A percentile compares a stretch with the other conserved stretches of the same genome.
phyloP scores from a whole-genome alignment of 2,113 vertebrate genomes.

The Alces alces region DNA sequence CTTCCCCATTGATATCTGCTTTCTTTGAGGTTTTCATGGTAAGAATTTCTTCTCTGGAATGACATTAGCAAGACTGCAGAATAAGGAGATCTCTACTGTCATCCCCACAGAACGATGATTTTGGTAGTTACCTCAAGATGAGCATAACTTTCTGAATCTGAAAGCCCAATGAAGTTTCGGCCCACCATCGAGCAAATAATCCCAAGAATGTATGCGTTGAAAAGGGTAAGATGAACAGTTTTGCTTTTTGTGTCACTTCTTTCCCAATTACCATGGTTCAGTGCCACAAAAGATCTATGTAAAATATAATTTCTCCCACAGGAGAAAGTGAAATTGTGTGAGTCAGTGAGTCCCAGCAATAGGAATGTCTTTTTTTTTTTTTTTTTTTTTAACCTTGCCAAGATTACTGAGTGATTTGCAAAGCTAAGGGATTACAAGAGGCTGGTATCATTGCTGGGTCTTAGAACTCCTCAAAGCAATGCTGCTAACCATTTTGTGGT shows the following conservation, averaged over 20 bases:
- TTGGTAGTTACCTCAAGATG: background rate
- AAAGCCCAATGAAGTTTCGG: background rate
- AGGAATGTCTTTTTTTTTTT: background rate
- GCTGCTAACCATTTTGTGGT: background rate
- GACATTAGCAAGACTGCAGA: background rate
- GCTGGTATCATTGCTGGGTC: background rate
- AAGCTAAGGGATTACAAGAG: background rate
- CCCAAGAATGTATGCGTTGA: background rate
- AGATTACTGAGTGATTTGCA: background rate
- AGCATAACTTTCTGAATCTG: background rate
- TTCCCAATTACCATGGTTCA: background rate
- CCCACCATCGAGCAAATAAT: background rate
- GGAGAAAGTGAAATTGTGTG: background rate
- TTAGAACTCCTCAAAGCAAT: background rate
- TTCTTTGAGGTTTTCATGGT: background rate
- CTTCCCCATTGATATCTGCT: background rate
- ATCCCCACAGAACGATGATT: background rate
- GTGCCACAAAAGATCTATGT: background rate
- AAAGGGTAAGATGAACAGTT: background rate
- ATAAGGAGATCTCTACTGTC: background rate
- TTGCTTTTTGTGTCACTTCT: background rate
- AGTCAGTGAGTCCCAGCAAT: background rate
- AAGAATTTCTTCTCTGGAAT: background rate
- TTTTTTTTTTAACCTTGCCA: background rate
- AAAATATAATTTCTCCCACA: background rate